phyloP scores from a whole-genome alignment of 2,113 vertebrate species.

The Stegastes partitus region DNA sequence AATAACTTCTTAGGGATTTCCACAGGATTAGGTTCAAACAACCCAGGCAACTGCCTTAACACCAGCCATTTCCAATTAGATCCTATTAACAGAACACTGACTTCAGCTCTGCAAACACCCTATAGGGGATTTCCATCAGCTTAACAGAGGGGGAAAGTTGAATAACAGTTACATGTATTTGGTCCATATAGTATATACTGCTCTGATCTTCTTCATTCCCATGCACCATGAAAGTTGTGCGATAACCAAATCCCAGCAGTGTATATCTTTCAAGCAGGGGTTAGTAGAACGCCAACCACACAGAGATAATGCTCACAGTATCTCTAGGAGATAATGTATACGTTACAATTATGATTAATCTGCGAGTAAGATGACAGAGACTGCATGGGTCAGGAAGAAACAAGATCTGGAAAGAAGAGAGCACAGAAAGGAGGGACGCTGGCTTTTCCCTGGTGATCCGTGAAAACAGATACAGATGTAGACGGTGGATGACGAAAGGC shows the following conservation, averaged over 20 bases:
- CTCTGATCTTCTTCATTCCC: constrained; percentile 4
- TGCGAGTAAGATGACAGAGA: constrained; percentile 43
- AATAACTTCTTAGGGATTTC: constrained; percentile 74
- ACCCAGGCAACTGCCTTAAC: constrained; percentile 72
- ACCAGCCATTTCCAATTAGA: constrained; percentile 76
- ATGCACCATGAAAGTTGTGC: not conserved
- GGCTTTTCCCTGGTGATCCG: constrained; percentile 12
- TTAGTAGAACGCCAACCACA: constrained; percentile 4
- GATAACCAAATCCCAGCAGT: constrained; percentile 14
- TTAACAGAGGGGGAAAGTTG: constrained; percentile 51
- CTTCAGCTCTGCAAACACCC: constrained; percentile 65
- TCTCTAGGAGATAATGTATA: constrained; percentile 18
- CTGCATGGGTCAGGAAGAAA: constrained; percentile 2
- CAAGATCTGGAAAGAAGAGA: not conserved
- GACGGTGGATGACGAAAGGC: constrained; percentile 1
- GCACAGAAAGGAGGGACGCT: not conserved
- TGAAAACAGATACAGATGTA: constrained; percentile 24
- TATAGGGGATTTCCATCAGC: constrained; percentile 66
- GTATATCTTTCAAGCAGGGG: constrained; percentile 6
- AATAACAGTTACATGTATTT: constrained; percentile 37
- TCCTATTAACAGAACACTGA: constrained; percentile 75
- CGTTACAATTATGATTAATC: constrained; percentile 32
- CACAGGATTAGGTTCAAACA: constrained; percentile 72
- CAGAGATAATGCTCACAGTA: constrained; percentile 36
- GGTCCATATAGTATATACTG: constrained; percentile 22